phyloP scores from a whole-genome alignment of 2,888 invertebrate species.

The Unio pictorum region DNA sequence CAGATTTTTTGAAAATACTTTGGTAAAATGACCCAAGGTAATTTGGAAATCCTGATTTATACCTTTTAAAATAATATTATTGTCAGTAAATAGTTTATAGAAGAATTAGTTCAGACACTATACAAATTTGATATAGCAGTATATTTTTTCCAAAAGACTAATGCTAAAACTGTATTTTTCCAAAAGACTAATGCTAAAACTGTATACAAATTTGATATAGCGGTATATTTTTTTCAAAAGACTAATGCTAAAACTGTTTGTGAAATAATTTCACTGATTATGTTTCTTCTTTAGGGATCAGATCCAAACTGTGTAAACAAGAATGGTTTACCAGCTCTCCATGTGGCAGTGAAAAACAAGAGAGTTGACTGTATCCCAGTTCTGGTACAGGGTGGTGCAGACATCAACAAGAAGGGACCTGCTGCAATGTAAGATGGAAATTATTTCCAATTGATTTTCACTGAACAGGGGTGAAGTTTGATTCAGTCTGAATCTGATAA shows the following conservation, averaged over 20 bases:
- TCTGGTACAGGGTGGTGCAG: slow-evolving; percentile 66
- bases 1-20: no score
- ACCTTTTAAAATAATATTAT: no score
- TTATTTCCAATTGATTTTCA: background rate
- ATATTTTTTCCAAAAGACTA: no score
- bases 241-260: background rate
- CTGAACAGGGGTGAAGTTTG: background rate
- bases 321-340: slow-evolving; percentile 66
- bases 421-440: slow-evolving; percentile 52
- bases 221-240: no score
- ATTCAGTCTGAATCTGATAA: no score
- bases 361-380: slow-evolving; percentile 66
- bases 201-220: no score
- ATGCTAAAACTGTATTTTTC: background rate
- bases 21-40: no score
- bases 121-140: background rate
- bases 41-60: no score
- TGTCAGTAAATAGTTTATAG: no score
- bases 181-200: no score
- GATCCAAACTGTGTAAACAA: slow-evolving; percentile 66
- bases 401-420: slow-evolving; percentile 67
- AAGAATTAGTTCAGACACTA: no score
- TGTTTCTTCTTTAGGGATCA: slow-evolving; percentile 61
- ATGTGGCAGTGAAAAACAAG: slow-evolving; percentile 66
- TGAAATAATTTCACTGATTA: background rate